Evolutionary conservation across 2,797 vertebrate species (phyloP), one percentile per base, ranked within the genome.

Genomic region (Liasis olivaceus): DNA sequence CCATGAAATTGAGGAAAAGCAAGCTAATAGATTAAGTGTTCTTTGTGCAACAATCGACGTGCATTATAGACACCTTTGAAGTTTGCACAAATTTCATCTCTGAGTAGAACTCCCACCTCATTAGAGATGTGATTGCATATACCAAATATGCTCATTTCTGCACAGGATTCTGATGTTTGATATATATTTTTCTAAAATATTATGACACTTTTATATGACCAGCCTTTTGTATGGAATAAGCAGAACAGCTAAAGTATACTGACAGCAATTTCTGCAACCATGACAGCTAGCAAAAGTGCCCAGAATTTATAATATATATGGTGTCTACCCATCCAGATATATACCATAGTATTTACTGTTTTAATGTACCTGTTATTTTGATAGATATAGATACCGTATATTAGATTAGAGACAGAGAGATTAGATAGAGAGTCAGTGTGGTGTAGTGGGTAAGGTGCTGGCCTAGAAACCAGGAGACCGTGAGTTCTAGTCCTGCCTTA

Each of bases 51-150:
- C 91, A 59, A 93, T 92, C 85, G 58, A 94, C 91, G 77, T 87
- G 85, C 58, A 91, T 84, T 2, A 88, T 51, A 84, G 58, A 62
- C 66, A 93, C 64, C 69, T 56, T 24, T 91, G 85, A 42, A 86
- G 86, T 95, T 85, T 58, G 95, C 92, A 93, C 85, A 95, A 95
- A 95, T 85, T 26, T 89, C 42, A 0, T 69, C 0, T 87, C 87
- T 92, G 0, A 60, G 81, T 62, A 92, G 90, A 89, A 91, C 2
- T 31, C 3, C 3, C n/a, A 69, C 81, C 14, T 69, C 17, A 60
- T 91, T 93, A 93, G 88, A 91, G 72, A 22, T 58, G n/a, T 64
- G 20, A 81, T 59, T 85, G 15, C 26, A 77, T 47, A 81, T 47
- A 72, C 56, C 28, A 51, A 89, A 28, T 84, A 56, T 9, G 8